Evolutionary conservation across 2,113 vertebrate genomes (phyloP).

Genomic region (Catharus bicknelli): DNA sequence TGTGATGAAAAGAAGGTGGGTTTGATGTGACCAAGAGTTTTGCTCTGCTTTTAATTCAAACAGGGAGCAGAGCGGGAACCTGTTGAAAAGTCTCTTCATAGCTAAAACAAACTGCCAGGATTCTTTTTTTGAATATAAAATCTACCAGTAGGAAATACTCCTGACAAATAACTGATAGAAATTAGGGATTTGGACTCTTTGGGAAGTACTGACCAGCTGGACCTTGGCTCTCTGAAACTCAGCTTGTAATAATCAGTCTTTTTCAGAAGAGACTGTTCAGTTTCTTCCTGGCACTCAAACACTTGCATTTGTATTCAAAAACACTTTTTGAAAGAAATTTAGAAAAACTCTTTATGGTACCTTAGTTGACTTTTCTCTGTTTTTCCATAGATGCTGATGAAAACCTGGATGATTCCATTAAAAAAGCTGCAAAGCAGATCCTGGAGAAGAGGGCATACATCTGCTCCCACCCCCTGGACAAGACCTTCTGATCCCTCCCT

Average conservation of each 20-base stretch:
- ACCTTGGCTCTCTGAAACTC: neutral
- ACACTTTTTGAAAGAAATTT: neutral
- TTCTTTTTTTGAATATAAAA: neutral
- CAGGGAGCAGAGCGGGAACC: neutral
- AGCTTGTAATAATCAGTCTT: neutral
- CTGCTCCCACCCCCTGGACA: conserved; percentile 91
- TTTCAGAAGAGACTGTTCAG: neutral
- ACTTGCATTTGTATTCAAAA: neutral
- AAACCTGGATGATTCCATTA: conserved; percentile 87
- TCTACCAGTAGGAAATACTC: neutral
- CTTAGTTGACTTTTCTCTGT: neutral
- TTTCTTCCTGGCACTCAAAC: neutral
- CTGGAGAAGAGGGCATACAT: conserved; percentile 85
- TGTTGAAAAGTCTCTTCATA: neutral
- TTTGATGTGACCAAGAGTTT: neutral
- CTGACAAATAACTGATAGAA: neutral
- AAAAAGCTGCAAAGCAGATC: conserved; percentile 87
- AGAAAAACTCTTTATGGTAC: neutral
- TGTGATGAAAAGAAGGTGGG: neutral
- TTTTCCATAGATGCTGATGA: conserved; percentile 80
- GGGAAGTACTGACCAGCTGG: neutral
- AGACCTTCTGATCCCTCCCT: conserved; percentile 75
- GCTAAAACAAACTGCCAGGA: neutral
- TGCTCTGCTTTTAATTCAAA: neutral
- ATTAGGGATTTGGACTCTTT: neutral